Base-by-base conservation (phyloP, 2,888 invertebrate species). In the Dichetophora obliterata region DNA sequence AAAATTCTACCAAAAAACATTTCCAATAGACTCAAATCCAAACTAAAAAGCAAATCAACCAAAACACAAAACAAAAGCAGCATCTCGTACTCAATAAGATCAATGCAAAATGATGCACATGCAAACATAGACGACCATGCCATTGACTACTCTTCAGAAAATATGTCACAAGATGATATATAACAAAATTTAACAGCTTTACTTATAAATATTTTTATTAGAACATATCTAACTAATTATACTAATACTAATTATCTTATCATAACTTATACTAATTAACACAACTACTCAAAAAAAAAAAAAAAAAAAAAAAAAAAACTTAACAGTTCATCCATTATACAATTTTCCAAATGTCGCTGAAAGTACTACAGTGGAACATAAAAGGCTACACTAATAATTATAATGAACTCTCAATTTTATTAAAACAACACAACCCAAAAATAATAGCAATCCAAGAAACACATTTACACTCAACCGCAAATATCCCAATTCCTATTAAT, bases 401-500 rank as follows among this genome's bases (percentile, higher is more conserved):
- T 8, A 37, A 31, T 22, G 43, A 66, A 37, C 66, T 66, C 16
- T 16, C 5, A 37, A 31, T 66, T 14, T 31, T 66, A 66, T 8
- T 66, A 66, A 66, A 66, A 66, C 5, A 37, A 37, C 16, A 66
- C 19, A 19, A n/a, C 8, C 66, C 66, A 3, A 27, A 66, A n/a
- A 66, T 66, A 16, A 66, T 66, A 37, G n/a, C 54, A 1, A 16
- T 70, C 11, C 54, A 68, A 19, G 68, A 68, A 68, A 68, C 68
- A 2, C 68, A 68, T 43, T 3, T 68, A 6, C 24, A 22, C 11
- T 63, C 31, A 3, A 31, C 31, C n/a, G 5, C 31, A 9, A 19
- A 37, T 19, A 66, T 48, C 22, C 68, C 57, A 54, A 73, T 68
- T 14, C 72, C 72, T 22, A 66, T 76, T 9, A 76, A 73, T n/a